Evolutionary conservation across 2,113 vertebrate genomes (phyloP).

Genomic region (Gracilinanus agilis): DNA sequence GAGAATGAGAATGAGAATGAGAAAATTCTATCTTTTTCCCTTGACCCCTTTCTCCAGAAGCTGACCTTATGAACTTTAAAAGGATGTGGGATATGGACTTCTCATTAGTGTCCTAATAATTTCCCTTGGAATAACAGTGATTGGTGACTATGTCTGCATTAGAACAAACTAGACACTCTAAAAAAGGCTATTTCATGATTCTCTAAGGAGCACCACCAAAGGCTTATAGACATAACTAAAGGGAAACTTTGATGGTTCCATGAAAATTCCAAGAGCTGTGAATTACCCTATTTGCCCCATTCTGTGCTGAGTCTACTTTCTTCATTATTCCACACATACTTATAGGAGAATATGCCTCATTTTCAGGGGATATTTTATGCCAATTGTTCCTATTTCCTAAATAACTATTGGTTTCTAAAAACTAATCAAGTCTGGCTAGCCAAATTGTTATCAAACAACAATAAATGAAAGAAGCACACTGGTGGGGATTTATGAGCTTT

Average conservation of each 20-base stretch:
- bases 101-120: background rate
- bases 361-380: background rate
- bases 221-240: background rate
- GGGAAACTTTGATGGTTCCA: background rate
- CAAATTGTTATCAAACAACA: background rate
- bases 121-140: background rate
- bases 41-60: background rate
- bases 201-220: background rate
- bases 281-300: background rate
- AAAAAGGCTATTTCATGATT: background rate
- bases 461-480: background rate
- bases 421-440: background rate
- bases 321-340: background rate
- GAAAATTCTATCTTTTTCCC: background rate
- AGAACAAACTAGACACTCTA: background rate
- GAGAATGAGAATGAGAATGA: background rate
- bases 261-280: background rate
- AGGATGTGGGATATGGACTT: background rate
- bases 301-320: background rate
- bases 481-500: background rate
- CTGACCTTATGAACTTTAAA: background rate
- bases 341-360: background rate
- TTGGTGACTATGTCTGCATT: background rate
- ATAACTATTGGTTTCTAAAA: background rate
- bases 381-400: background rate